Evolutionary conservation across 2,113 vertebrate genomes (phyloP), one percentile per base, ranked within the genome.

Genomic region (Spea multiplicata): DNA sequence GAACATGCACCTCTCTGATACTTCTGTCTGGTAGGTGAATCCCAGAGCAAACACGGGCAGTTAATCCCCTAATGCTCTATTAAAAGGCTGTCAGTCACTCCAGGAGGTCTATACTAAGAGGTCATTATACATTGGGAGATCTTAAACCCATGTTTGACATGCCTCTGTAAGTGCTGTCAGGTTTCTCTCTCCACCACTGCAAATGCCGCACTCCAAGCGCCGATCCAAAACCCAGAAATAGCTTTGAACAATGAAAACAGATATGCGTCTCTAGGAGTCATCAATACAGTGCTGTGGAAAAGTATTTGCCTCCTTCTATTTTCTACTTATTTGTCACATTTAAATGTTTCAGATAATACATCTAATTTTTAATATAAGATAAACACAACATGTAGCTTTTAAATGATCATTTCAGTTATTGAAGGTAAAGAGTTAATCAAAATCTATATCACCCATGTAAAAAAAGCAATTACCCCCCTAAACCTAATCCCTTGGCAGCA

Each of bases 71-170:
- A 89, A 88, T 86, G 83, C n/a, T 0, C 81, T 85, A 81, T 81
- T 89, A 85, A 87, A 87, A 85, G 83, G 71, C 84, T 91, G 88
- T 86, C 88, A 88, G 83, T 89, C 88, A 90, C 81, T 69, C 83
- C 74, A 81, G 84, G 76, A 87, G 84, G 83, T 86, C 83, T 86
- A 83, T 77, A 75, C 45, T 84, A 83, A 87, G 86, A 88, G 87
- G 87, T 87, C 84, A 91, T 85, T 87, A 80, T 81, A 81, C 84
- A 84, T 87, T 86, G 87, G 86, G 88, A 88, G 81, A 85, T 84
- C 87, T 83, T 78, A 84, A 78, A 81, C 84, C 85, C 85, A 83
- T 77, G 84, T 65, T 84, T 75, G 84, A 81, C 81, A 83, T 76
- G 86, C 80, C 87, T 84, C 81, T 82, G 83, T 84, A 89, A 88